A percentile compares a stretch with the other conserved stretches of the same genome.
phyloP scores from a whole-genome alignment of 2,888 invertebrate species.

The Neoascia interrupta region DNA sequence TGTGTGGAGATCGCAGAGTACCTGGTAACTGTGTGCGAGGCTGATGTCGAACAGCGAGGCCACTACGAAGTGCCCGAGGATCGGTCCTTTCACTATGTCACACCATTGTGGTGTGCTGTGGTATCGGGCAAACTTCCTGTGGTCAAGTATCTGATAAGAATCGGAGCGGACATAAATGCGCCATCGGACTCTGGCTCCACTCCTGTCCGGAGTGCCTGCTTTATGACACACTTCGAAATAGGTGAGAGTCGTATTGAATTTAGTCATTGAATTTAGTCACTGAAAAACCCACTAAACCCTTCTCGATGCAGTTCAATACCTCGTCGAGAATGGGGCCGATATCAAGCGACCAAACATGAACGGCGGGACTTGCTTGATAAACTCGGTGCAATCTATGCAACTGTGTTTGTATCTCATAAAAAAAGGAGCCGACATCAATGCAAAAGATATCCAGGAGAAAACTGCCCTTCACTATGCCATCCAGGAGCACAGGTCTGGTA shows the following conservation, averaged over 20 bases:
- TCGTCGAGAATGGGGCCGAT: constrained; percentile 90
- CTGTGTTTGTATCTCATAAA: constrained; percentile 89
- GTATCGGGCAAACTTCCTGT: constrained; percentile 90
- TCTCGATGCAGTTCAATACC: constrained; percentile 86
- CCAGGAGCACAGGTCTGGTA: constrained; percentile 85
- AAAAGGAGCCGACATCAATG: constrained; percentile 91
- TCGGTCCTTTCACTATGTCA: constrained; percentile 86
- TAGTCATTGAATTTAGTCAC: no score
- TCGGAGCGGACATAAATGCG: constrained; percentile 91
- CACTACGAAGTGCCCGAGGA: constrained; percentile 92
- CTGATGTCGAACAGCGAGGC: constrained; percentile 92
- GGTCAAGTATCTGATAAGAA: constrained; percentile 87
- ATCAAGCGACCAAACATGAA: constrained; percentile 91
- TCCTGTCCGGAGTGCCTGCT: constrained; percentile 94
- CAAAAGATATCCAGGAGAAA: constrained; percentile 92
- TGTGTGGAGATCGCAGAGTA: constrained; percentile 92
- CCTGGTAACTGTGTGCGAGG: constrained; percentile 89
- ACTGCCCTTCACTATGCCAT: constrained; percentile 97
- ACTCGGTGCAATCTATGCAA: constrained; percentile 92
- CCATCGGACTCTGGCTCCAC: constrained; percentile 93
- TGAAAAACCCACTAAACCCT: no score
- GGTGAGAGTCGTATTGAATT: no score
- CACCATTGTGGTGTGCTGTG: constrained; percentile 95
- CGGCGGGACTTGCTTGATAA: constrained; percentile 96
- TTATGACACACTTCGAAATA: constrained; percentile 92